Conservation (phyloP, 2,797 vertebrate species). For the Malurus splendens region DNA sequence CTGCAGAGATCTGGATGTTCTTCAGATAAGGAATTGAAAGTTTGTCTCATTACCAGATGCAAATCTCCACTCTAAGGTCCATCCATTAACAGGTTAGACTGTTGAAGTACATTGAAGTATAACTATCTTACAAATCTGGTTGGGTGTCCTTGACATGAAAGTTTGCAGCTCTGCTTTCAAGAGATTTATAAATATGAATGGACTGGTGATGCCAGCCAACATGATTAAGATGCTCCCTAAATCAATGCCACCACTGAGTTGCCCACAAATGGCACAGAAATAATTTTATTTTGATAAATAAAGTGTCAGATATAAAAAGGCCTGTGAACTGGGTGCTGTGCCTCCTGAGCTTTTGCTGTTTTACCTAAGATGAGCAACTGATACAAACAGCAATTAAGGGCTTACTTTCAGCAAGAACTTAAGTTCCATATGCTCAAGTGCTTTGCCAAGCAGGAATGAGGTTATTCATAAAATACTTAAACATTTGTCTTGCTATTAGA, state of each 20-base stretch:
- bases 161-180: not conserved
- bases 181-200: not conserved
- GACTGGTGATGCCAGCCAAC: not conserved
- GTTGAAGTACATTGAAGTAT: not conserved
- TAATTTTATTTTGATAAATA: slow-evolving; percentile 18
- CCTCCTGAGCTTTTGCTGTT: not conserved
- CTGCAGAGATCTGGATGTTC: not conserved
- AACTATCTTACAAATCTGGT: not conserved
- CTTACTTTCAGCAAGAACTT: not conserved
- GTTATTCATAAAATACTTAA: not conserved
- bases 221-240: not conserved
- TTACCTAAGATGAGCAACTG: not conserved
- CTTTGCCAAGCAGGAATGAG: not conserved
- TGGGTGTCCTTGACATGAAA: not conserved
- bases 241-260: not conserved
- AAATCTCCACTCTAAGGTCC: not conserved
- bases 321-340: not conserved
- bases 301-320: not conserved
- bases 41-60: not conserved
- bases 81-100: not conserved
- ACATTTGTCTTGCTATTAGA: not conserved
- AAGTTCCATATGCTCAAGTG: not conserved
- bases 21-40: slow-evolving; percentile 22
- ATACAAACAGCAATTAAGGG: not conserved
- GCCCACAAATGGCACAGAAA: not conserved